Evolutionary conservation across 2,113 vertebrate species (phyloP).

Genomic region (Colaptes auratus): DNA sequence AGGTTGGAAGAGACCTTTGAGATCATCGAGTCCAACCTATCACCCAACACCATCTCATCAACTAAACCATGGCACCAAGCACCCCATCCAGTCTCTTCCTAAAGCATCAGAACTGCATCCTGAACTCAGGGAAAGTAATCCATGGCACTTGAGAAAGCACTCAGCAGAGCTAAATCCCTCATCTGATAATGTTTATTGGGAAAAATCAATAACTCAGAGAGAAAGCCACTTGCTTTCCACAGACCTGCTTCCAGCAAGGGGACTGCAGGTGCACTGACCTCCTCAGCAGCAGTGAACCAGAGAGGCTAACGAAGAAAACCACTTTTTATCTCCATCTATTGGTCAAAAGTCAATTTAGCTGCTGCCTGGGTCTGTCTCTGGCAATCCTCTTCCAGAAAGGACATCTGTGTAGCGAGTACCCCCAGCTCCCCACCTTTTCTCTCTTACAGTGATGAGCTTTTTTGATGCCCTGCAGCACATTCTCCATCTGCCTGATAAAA

Average conservation of each 20-base stretch:
- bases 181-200: fast-evolving
- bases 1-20: no score
- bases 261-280: background rate
- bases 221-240: background rate
- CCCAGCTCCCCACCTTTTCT: constrained; percentile 5
- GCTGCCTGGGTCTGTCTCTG: background rate
- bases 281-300: background rate
- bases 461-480: constrained; percentile 37
- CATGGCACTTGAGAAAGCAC: fast-evolving
- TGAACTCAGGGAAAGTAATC: background rate
- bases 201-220: background rate
- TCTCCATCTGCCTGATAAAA: constrained; percentile 61
- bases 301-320: background rate
- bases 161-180: background rate
- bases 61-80: no score
- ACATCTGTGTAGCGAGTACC: constrained; percentile 9
- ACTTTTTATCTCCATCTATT: constrained; percentile 49
- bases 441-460: background rate
- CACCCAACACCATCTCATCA: no score
- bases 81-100: no score
- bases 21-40: no score
- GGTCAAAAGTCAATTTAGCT: constrained; percentile 10
- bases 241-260: background rate
- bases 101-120: background rate
- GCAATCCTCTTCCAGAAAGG: background rate